phyloP scores from a whole-genome alignment of 2,797 vertebrate genomes.

The Mareca strepera region DNA sequence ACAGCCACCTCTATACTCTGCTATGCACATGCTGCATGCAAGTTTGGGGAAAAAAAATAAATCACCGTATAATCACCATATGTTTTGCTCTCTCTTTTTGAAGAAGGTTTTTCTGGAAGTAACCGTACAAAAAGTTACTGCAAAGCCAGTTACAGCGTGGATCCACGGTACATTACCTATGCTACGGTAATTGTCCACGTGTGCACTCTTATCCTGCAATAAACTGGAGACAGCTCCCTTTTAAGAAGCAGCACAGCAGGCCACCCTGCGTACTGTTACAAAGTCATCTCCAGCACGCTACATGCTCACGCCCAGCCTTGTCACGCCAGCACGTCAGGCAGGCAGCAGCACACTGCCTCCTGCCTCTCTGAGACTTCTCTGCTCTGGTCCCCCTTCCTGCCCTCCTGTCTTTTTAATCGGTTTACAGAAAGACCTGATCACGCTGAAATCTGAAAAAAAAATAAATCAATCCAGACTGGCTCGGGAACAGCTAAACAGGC shows the following conservation, averaged over 20 bases:
- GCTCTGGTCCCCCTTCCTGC: background rate
- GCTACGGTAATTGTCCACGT: background rate
- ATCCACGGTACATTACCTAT: background rate
- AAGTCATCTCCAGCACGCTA: rapidly evolving
- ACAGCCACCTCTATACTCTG: background rate
- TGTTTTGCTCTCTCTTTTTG: background rate
- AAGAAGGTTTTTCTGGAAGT: background rate
- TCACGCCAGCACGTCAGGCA: background rate
- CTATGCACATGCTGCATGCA: background rate
- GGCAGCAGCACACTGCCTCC: background rate
- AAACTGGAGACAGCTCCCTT: background rate
- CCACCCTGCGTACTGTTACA: background rate
- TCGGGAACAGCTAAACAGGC: background rate
- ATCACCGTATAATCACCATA: background rate
- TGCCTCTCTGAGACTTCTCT: background rate
- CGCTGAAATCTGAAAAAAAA: background rate
- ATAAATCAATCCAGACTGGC: background rate
- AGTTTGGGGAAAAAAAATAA: background rate
- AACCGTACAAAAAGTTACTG: background rate
- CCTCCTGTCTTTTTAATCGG: background rate
- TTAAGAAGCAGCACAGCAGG: background rate
- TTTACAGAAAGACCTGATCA: background rate
- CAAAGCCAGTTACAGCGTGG: background rate
- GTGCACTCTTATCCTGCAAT: background rate
- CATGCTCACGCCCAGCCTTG: background rate